Percentiles rank a stretch among this genome's conserved stretches.
Conservation (phyloP, 2,113 vertebrate species). For the Arizona elegans region DNA sequence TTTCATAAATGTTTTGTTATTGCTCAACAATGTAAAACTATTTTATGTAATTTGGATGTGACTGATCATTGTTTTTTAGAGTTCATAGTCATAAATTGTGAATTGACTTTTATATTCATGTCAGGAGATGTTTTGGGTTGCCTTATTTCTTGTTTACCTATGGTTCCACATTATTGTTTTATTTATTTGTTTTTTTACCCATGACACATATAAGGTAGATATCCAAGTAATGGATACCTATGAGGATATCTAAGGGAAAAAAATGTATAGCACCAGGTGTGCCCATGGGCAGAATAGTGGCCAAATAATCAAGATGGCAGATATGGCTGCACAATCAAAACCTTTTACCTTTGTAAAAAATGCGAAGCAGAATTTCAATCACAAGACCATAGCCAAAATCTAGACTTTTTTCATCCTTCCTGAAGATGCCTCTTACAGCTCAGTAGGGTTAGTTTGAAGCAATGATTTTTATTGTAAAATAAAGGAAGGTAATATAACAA, state of each 20-base stretch:
- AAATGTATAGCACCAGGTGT: neutral
- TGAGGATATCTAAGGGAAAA: neutral
- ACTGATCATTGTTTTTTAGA: neutral
- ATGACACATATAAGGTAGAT: constrained; percentile 1
- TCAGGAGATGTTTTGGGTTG: accelerated
- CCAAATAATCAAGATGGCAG: neutral
- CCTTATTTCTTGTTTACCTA: constrained; percentile 1
- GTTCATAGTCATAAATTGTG: constrained; percentile 3
- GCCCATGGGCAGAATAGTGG: neutral
- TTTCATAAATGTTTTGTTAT: constrained; percentile 34
- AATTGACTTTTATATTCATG: neutral
- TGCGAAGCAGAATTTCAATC: neutral
- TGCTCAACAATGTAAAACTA: neutral
- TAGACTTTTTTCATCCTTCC: neutral
- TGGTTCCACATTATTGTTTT: neutral
- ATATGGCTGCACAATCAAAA: neutral
- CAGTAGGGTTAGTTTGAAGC: constrained; percentile 28
- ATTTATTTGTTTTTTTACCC: constrained; percentile 34
- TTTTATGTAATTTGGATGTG: constrained; percentile 18
- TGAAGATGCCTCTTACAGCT: neutral
- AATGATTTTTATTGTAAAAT: constrained; percentile 40
- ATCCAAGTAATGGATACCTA: constrained; percentile 4
- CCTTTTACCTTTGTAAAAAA: constrained; percentile 4
- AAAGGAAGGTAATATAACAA: constrained; percentile 27
- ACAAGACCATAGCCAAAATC: neutral